Conservation (phyloP, 2,888 invertebrate species). For the Argyra leucocephala region DNA sequence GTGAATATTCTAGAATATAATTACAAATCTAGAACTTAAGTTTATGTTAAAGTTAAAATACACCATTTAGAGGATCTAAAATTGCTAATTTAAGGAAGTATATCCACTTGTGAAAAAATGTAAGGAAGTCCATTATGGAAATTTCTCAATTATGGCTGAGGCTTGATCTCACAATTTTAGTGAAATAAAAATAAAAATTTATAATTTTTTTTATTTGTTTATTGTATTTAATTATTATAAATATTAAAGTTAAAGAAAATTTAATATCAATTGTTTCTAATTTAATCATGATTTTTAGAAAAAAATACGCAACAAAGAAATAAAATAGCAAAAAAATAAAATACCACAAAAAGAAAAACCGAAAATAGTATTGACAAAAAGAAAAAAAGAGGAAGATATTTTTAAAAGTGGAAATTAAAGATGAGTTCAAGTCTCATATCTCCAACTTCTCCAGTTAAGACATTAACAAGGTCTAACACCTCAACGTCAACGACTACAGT, state of each 20-base stretch:
- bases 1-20: constrained; percentile 10
- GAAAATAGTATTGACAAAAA: not conserved
- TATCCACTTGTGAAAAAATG: not conserved
- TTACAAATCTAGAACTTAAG: constrained; percentile 8
- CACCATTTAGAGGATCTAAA: constrained; percentile 1
- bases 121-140: not conserved
- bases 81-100: not conserved
- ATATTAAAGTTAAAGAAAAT: too few relatives aligned
- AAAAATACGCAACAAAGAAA: too few relatives aligned
- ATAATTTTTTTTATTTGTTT: too few relatives aligned
- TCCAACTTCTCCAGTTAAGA: not conserved
- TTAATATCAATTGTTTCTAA: too few relatives aligned
- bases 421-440: not conserved
- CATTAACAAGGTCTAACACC: not conserved
- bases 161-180: not conserved
- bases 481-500: not conserved
- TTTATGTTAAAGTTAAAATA: constrained; percentile 4
- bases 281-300: too few relatives aligned
- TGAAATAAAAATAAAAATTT: too few relatives aligned
- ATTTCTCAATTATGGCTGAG: not conserved
- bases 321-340: too few relatives aligned
- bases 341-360: not conserved
- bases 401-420: not conserved
- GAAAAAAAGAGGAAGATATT: not conserved
- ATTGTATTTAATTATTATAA: too few relatives aligned